Evolutionary conservation across 92 coral and sea anemone genomes (phyloP).

Genomic region (Isaurus tuberculatus): DNA sequence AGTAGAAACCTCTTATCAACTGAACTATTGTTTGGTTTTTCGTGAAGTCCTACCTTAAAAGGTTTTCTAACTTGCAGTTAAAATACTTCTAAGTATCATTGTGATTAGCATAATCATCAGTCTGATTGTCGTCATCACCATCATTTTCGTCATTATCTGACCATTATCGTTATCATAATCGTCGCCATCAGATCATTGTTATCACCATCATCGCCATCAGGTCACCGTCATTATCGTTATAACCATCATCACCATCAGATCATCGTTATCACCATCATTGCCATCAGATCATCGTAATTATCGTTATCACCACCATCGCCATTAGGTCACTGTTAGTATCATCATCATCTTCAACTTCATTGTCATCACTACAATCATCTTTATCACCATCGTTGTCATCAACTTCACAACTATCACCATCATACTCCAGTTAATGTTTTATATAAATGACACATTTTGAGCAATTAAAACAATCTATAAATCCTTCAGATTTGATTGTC

Average conservation of each 20-base stretch:
- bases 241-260: background rate
- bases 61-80: too few relatives aligned
- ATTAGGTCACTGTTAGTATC: background rate
- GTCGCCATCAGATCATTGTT: too few relatives aligned
- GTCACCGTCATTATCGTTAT: background rate
- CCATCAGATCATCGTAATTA: background rate
- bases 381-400: background rate
- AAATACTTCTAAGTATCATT: too few relatives aligned
- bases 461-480: background rate
- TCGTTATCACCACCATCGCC: background rate
- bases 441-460: background rate
- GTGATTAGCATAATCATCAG: background rate
- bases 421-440: background rate
- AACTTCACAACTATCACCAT: background rate
- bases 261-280: background rate
- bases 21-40: background rate
- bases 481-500: background rate
- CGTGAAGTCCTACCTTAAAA: background rate
- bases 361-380: background rate
- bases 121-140: too few relatives aligned
- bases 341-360: background rate
- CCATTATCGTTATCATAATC: too few relatives aligned
- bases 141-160: too few relatives aligned
- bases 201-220: too few relatives aligned
- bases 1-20: conserved; percentile 9